phyloP scores from a whole-genome alignment of 2,113 vertebrate species.

The Spheniscus mendiculus region DNA sequence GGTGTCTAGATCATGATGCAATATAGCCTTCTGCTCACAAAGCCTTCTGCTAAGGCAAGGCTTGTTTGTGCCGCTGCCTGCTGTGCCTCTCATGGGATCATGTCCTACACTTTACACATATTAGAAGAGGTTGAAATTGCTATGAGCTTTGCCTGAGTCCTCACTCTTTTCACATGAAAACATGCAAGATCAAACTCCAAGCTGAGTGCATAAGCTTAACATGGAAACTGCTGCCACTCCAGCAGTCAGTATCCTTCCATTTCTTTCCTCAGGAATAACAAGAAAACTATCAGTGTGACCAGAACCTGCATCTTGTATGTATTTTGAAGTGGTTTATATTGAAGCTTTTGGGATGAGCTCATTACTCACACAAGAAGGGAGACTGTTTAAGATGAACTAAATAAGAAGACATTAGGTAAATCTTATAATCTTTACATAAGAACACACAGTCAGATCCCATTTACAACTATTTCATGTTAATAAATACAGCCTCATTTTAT shows the following conservation, averaged over 20 bases:
- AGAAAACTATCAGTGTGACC: background rate
- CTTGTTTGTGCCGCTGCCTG: background rate
- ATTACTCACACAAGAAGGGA: background rate
- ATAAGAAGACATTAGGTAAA: background rate
- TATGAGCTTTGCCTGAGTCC: background rate
- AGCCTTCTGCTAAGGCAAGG: background rate
- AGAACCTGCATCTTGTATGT: background rate
- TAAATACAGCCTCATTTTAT: background rate
- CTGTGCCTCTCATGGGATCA: background rate
- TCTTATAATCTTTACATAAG: background rate
- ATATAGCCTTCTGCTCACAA: background rate
- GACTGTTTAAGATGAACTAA: background rate
- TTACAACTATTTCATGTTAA: background rate
- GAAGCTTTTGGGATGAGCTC: background rate
- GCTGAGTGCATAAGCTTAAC: background rate
- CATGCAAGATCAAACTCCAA: background rate
- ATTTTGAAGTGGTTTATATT: background rate
- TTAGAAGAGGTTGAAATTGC: background rate
- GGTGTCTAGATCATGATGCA: fast-evolving
- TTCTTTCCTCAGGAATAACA: background rate
- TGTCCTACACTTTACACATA: background rate
- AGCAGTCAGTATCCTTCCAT: background rate
- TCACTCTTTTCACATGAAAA: background rate
- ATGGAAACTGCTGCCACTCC: background rate
- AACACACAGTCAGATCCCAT: background rate